Base-by-base conservation (phyloP, 64 coral and sea anemone species). In the Acropora tenuis region DNA sequence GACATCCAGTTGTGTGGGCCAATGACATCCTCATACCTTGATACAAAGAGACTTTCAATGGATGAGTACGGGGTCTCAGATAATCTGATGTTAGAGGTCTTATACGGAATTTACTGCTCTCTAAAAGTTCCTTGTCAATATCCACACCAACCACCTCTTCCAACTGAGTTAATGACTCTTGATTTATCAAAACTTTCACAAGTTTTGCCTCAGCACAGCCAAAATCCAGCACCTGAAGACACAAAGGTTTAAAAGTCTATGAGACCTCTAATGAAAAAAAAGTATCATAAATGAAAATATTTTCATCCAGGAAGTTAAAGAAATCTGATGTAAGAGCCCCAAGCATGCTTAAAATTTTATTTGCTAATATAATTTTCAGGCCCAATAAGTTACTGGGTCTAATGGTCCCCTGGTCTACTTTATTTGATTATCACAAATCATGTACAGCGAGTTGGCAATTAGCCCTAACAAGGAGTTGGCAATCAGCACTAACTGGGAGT, bases 171-270 rank as follows among this genome's bases (percentile, higher is more conserved):
- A 88, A 82, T 30, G 48, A 82, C 18, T 91, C 88, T 47, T 95
- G 87, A 86, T 76, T 95, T 20, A 91, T 96, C 43, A 98, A 83
- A 17, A 82, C 68, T 59, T 94, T 91, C 9, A 98, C 77, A 42
- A 98, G 83, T 83, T 98, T 98, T 87, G 87, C 88, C 71, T 98
- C 97, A 42, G 97, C 91, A 89, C 97, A 98, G 20, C 97, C 97
- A 93, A 98, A 98, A 41, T 98, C 96, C 47, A 98, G 65, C 2
- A 98, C 92, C 97, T 98, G 60, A 48, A 78, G 17, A 46, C 77
- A 63, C 47, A 15, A 15, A 66, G 15, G 17, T 76, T 53, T 1
- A 17, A 60, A 57, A 76, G 18, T 7, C 3, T 19, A 30, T 30
- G 30, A 30, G 30, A 30, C 30, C 30, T 30, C 30, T 30, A 30